These are phyloP conservation scores for Lithophane ornitopus DNA, from an alignment of 2,888 invertebrate genomes.

Conservation along the genomic window DNA sequence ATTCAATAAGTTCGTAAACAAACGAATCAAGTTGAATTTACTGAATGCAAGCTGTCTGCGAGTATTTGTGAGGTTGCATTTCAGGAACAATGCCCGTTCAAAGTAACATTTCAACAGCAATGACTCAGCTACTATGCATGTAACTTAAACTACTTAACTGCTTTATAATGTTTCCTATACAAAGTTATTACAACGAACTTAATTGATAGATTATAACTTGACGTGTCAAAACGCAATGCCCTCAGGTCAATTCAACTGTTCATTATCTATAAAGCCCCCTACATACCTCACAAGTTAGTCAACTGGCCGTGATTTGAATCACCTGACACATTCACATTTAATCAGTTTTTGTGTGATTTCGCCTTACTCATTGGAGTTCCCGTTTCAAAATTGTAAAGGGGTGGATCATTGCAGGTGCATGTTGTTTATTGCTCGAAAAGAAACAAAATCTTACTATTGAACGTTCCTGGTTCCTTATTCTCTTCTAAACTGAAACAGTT, in stretches of 20 bases:
- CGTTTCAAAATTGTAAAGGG: conserved; percentile 33
- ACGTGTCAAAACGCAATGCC: conserved; percentile 65
- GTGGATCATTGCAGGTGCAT: conserved; percentile 24
- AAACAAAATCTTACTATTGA: neutral
- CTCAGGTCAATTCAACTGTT: conserved; percentile 57
- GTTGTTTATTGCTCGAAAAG: neutral
- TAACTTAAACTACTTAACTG: conserved; percentile 38
- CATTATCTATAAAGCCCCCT: conserved; percentile 51
- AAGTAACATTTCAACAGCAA: conserved; percentile 48
- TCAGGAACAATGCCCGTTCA: conserved; percentile 51
- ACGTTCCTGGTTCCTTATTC: neutral
- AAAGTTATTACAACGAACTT: conserved; percentile 38
- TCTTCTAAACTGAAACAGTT: too few species aligned
- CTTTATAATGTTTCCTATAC: conserved; percentile 52
- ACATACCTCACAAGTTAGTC: conserved; percentile 54
- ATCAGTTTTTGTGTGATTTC: conserved; percentile 34
- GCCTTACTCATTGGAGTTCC: conserved; percentile 54
- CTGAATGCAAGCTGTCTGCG: conserved; percentile 24
- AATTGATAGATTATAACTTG: conserved; percentile 59
- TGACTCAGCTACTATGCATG: conserved; percentile 54
- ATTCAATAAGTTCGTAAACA: neutral
- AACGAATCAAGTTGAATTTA: conserved; percentile 18
- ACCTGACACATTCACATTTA: conserved; percentile 38
- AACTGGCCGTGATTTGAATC: conserved; percentile 45
- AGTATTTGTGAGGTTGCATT: conserved; percentile 32